These are phyloP conservation scores for Gallinago solitaria DNA, from an alignment of 2,797 vertebrate genomes.

Conservation along the genomic window DNA sequence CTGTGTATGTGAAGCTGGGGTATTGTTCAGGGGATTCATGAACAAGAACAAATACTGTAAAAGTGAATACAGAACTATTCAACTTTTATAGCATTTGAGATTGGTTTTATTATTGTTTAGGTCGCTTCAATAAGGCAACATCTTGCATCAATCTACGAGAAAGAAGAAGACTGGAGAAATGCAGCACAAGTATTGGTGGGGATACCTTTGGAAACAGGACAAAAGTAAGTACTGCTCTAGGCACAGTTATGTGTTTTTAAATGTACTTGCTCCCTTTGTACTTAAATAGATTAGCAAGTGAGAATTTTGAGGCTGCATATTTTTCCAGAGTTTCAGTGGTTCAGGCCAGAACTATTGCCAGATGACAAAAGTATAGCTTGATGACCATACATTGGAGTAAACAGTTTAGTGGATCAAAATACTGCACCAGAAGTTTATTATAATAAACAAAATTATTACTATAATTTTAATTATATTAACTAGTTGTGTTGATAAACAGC, in stretches of 20 bases:
- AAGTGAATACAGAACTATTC: not conserved
- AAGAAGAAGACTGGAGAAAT: conserved; percentile 98
- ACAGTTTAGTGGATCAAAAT: not conserved
- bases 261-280: not conserved
- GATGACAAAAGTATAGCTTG: not conserved
- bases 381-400: not conserved
- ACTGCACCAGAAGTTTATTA: not conserved
- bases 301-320: not conserved
- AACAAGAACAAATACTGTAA: not conserved
- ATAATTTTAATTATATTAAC: not conserved
- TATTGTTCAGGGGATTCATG: not conserved
- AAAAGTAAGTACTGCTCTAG: conserved; percentile 85
- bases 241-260: not conserved
- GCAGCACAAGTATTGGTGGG: conserved; percentile 97
- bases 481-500: not conserved
- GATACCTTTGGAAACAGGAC: conserved; percentile 96
- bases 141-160: conserved; percentile 97
- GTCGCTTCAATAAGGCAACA: conserved; percentile 99
- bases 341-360: not conserved
- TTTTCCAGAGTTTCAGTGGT: not conserved
- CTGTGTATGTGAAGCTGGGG: not conserved
- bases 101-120: conserved; percentile 67
- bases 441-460: too few relatives aligned
- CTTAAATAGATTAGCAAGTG: not conserved
- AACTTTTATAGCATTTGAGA: not conserved